Base-by-base conservation (phyloP, 2,888 invertebrate genomes). In the Parasteatoda lunata region DNA sequence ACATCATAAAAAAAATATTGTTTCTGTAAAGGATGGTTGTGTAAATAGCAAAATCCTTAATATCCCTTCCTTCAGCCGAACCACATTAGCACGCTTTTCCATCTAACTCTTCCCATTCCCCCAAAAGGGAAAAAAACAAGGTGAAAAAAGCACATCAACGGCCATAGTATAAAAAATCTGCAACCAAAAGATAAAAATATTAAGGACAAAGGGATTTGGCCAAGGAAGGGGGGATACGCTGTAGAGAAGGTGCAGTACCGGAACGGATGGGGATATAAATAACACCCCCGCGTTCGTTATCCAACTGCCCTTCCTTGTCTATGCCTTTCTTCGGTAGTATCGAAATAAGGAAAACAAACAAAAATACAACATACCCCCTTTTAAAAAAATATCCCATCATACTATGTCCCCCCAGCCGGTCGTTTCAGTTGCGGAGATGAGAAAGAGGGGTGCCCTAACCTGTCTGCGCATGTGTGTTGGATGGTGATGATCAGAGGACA, bases 401-500 rank as follows among this genome's bases (percentile, higher is more conserved):
- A 15, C 45, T 8, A 52, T 52, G 52, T 70, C 59, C 77, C 77
- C 78, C 78, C 59, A 59, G 70, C 70, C 30, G 70, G 78, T 71
- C 70, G 70, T 72, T 72, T 72, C n/a, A 15, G 70, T 47, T 64
- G 71, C n/a, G 48, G 49, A 59, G 70, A 49, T 48, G 48, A 45
- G 15, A 30, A 30, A 30, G n/a, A 47, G 8, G 13, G 8, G 47
- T 48, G 64, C 72, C 65, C 45, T 45, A 45, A 48, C n/a, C 47
- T 0, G 5, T 47, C 76, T 70, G 80, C 80, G 80, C 80, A 80
- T 72, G 80, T 66, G 5, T 72, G 66, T 45, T 80, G 80, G 80
- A 80, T 65, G 80, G 72, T 80, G 80, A 80, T 80, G 80, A 80
- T 80, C 80, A 72, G 59, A 80, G 65, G 80, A 64, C 64, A 80